Evolutionary conservation across 2,113 vertebrate genomes (phyloP), one percentile per base, ranked within the genome.

Genomic region (Chaetorhynchus papuensis): DNA sequence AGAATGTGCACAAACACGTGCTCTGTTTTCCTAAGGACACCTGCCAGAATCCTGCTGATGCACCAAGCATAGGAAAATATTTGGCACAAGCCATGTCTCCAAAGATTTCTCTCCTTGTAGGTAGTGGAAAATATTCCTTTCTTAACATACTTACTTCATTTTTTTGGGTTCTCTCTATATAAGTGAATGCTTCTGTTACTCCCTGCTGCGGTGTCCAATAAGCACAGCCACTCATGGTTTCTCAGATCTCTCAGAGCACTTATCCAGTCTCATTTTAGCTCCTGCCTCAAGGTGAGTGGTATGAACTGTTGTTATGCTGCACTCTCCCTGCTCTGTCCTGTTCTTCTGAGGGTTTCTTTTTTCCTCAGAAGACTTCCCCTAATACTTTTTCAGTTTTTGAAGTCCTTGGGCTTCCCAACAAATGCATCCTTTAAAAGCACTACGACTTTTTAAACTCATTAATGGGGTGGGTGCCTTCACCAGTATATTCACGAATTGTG

Each of bases 21-120:
- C 61, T 90, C 63, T 95, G 87, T 94, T 90, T 96, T 95, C 78
- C 65, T 94, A 93, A 87, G 95, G 78, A 85, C 84, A 96, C 91
- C 93, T 91, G 94, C 91, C 93, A 95, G 94, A 93, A 89, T 69
- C 91, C 84, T 87, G 84, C 84, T 87, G 91, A 85, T 96, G 84
- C 91, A 87, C 50, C 95, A 94, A 89, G 66, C 70, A 69, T 11
- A 69, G 89, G 61, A 91, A 94, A 95, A 83, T 85, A 96, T 31
- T 89, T 93, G 95, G 95, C 89, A 65, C 53, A 68, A 85, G 27
- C 31, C n/a, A 69, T 0, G 37, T 79, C 78, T 91, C 94, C 61
- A 50, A 85, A 94, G 66, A 89, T 93, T 91, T 96, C n/a, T 89
- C 80, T 81, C 87, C 74, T 87, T 85, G 57, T 93, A 94, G 81